Evolutionary conservation across 2,888 invertebrate species (phyloP), one percentile per base, ranked within the genome.

Genomic region (Argyra leucocephala): DNA sequence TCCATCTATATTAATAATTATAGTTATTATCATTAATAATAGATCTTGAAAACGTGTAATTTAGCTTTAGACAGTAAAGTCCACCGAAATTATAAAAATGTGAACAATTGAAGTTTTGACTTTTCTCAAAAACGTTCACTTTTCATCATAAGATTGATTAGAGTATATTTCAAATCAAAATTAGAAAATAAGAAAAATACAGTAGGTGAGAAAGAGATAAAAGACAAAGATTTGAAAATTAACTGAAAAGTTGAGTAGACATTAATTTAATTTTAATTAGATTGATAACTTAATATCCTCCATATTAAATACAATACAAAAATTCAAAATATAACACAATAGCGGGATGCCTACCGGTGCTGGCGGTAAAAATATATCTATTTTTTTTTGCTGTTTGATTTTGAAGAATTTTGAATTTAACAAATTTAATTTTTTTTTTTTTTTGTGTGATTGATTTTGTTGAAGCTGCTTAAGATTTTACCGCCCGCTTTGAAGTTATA

Each of bases 201-300:
- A 37, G 12, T 48, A 48, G 18, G 18, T 2, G 15, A 48, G 48
- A 48, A 48, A 48, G 48, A 48, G 48, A 18, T 15, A 48, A 5
- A n/a, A 48, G 31, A 7, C 31, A 7, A 31, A 31, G 5, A 31
- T 31, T 31, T 31, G 31, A 31, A 31, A 7, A 7, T 31, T 7
- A 31, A 31, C 5, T 31, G 5, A 12, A 48, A 48, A 48, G 48
- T 48, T 48, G 48, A 48, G 48, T 48, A 48, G 48, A 48, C 48
- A 48, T 48, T 48, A 48, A 48, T 48, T 48, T 48, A 15, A 48
- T 48, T 48, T 48, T 48, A 48, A 48, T 48, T 48, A 48, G 48
- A 48, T 48, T 48, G 48, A 48, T 48, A 48, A 48, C 48, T 48
- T 48, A 48, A 48, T 48, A n/a, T 48, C 26, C 12, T 12, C 12